Evolutionary conservation across 2,888 invertebrate genomes (phyloP).

Genomic region (Tetheella fluctuosa): DNA sequence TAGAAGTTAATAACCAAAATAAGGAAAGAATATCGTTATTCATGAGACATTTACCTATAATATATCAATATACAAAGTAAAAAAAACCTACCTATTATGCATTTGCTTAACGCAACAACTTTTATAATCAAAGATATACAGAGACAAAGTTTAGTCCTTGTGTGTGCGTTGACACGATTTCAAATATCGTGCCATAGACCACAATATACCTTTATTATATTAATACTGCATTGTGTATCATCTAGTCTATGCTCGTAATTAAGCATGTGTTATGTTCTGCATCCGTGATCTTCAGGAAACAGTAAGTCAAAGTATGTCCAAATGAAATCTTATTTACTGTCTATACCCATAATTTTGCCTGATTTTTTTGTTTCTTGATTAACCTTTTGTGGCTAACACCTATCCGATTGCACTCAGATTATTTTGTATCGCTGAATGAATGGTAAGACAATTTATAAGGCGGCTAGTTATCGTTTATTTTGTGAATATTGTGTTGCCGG

Average conservation of each 20-base stretch:
- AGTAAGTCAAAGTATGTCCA: conserved; percentile 87
- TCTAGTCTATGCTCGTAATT: conserved; percentile 70
- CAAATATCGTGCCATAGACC: conserved; percentile 34
- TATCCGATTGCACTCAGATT: conserved; percentile 63
- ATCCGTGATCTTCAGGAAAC: conserved; percentile 88
- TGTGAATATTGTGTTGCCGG: conserved; percentile 42
- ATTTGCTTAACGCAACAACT: too few relatives aligned
- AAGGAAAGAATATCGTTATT: not conserved
- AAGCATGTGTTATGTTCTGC: conserved; percentile 84
- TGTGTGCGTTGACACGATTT: conserved; percentile 64
- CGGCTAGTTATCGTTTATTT: conserved; percentile 48
- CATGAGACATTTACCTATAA: not conserved
- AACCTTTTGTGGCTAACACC: conserved; percentile 81
- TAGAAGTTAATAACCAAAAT: not conserved
- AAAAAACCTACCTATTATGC: too few relatives aligned
- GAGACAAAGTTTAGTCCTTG: conserved; percentile 50
- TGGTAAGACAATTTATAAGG: conserved; percentile 46
- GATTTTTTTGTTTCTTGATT: conserved; percentile 66
- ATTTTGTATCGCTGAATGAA: conserved; percentile 58
- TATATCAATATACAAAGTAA: too few relatives aligned
- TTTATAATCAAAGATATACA: not conserved
- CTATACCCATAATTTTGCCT: conserved; percentile 69
- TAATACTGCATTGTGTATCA: conserved; percentile 57
- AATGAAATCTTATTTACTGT: conserved; percentile 59
- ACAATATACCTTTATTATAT: conserved; percentile 32